Evolutionary conservation across 2,113 vertebrate genomes (phyloP).

Genomic region (Tiliqua scincoides): DNA sequence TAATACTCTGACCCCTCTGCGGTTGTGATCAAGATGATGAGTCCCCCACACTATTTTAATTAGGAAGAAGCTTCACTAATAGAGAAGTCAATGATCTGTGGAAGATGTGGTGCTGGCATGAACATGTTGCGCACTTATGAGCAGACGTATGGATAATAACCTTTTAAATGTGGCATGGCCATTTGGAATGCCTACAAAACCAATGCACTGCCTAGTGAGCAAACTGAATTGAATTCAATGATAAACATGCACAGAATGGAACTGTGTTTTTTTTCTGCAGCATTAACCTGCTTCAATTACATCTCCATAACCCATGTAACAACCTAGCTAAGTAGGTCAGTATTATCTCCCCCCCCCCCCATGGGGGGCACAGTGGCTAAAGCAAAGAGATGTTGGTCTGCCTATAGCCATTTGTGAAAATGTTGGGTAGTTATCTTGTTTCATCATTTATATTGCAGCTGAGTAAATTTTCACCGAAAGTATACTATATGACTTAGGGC

Average conservation of each 20-base stretch:
- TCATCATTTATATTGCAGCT: background rate
- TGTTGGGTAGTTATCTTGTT: background rate
- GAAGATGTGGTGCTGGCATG: background rate
- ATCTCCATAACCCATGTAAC: background rate
- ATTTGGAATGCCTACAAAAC: background rate
- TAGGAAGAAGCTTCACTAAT: too few relatives aligned
- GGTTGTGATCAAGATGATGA: too few relatives aligned
- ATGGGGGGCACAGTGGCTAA: background rate
- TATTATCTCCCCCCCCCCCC: background rate
- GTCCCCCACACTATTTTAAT: too few relatives aligned
- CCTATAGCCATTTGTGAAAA: background rate
- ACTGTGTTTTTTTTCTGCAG: background rate
- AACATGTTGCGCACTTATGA: background rate
- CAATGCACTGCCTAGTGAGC: too few relatives aligned
- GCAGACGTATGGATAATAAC: background rate
- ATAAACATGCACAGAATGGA: background rate
- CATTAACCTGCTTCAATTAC: too few relatives aligned
- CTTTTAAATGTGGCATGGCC: background rate
- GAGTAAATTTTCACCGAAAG: background rate
- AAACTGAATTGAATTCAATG: background rate
- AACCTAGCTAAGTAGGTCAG: background rate
- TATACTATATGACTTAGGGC: conserved; percentile 7
- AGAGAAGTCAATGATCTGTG: background rate
- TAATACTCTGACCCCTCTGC: too few relatives aligned
- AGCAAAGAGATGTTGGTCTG: background rate